phyloP scores from a whole-genome alignment of 2,888 invertebrate genomes.

The Ophioninae sp. region DNA sequence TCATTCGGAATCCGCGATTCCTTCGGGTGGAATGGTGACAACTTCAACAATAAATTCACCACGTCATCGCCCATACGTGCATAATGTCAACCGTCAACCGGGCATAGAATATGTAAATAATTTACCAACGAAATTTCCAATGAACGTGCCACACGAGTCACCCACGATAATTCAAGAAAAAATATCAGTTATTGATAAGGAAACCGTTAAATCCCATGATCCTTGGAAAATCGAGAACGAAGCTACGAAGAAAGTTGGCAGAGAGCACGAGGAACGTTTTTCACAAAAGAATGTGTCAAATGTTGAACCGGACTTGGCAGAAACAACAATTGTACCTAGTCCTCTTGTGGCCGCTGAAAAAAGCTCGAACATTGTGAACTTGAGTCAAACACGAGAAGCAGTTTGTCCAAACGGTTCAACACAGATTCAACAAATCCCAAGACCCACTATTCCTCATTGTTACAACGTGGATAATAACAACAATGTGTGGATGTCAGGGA shows the following conservation, averaged over 20 bases:
- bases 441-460: constrained; percentile 23
- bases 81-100: constrained; percentile 45
- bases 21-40: constrained; percentile 15
- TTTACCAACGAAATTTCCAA: constrained; percentile 24
- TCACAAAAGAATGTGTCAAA: neutral
- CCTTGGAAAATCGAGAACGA: constrained; percentile 36
- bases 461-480: constrained; percentile 30
- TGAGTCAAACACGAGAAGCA: neutral
- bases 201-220: constrained; percentile 2
- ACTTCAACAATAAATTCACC: constrained; percentile 44
- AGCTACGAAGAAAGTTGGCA: neutral
- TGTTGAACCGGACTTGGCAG: neutral
- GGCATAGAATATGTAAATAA: neutral
- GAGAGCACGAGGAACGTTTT: constrained; percentile 1
- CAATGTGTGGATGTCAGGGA: constrained; percentile 19
- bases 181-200: neutral
- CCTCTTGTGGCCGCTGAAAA: neutral
- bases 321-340: neutral
- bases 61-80: constrained; percentile 67
- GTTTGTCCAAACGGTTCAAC: neutral
- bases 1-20: constrained; percentile 52
- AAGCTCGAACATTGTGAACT: constrained; percentile 8
- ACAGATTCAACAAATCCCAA: constrained; percentile 12
- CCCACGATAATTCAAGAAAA: constrained; percentile 4
- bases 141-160: neutral